These are phyloP conservation scores for Aselliscus stoliczkanus DNA, from an alignment of 2,797 vertebrate species.

Conservation along the genomic window DNA sequence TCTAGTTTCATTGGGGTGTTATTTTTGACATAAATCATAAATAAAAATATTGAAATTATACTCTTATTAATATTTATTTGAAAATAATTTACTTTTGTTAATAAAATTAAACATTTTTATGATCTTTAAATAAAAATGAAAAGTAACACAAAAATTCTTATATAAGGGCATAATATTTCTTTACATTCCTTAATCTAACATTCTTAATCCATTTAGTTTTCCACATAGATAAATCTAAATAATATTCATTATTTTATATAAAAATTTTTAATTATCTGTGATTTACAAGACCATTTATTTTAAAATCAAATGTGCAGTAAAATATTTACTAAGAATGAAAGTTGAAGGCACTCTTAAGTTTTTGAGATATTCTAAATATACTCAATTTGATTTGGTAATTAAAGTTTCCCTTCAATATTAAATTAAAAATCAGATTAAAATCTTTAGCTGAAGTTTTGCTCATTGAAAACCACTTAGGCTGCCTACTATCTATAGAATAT, in stretches of 20 bases:
- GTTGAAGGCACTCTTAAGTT: background rate
- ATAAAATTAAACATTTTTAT: background rate
- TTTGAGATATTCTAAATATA: slow-evolving; percentile 1
- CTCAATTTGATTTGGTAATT: background rate
- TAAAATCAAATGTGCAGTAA: background rate
- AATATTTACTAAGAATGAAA: slow-evolving; percentile 7
- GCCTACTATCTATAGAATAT: background rate
- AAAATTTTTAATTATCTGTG: background rate
- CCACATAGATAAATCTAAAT: background rate
- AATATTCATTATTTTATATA: background rate
- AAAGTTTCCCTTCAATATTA: background rate
- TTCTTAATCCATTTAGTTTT: background rate
- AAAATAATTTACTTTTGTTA: background rate
- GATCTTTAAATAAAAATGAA: background rate
- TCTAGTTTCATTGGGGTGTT: background rate
- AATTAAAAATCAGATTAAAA: background rate
- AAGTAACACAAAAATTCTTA: background rate
- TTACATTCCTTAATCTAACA: background rate
- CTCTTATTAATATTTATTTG: background rate
- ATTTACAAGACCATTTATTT: background rate
- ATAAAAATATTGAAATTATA: background rate
- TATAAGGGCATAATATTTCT: background rate
- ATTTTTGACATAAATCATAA: background rate
- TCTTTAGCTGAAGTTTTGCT: slow-evolving; percentile 10
- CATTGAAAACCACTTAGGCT: background rate